Evolutionary conservation across 2,797 vertebrate genomes (phyloP).

Genomic region (Cygnus olor): DNA sequence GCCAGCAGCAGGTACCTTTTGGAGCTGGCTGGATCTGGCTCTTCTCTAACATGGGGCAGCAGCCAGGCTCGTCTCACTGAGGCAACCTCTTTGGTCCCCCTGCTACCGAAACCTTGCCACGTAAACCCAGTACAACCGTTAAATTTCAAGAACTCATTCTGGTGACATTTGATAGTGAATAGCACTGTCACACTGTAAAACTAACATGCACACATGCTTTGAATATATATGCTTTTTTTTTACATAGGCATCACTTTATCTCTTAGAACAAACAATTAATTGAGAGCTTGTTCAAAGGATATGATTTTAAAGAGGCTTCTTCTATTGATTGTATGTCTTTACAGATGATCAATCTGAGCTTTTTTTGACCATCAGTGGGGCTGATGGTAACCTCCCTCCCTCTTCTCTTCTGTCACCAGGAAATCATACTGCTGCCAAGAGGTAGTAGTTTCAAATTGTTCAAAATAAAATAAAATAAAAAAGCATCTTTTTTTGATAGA

Average conservation of each 20-base stretch:
- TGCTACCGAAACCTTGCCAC: too few relatives aligned
- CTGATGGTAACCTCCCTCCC: neutral
- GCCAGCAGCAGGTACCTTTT: too few relatives aligned
- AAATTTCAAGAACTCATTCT: neutral
- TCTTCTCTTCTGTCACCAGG: neutral
- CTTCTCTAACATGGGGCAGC: too few relatives aligned
- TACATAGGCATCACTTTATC: neutral
- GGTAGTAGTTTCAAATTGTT: conserved; percentile 1
- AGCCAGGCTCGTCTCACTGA: too few relatives aligned
- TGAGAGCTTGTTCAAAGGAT: conserved; percentile 32
- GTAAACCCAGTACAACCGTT: neutral
- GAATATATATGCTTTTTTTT: neutral
- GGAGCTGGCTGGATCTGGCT: too few relatives aligned
- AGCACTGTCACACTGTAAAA: neutral
- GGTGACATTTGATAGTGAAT: neutral
- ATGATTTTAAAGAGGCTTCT: conserved; percentile 29
- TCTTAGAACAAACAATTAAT: conserved; percentile 40
- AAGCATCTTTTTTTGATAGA: neutral
- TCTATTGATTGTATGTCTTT: conserved; percentile 35
- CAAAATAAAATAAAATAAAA: neutral
- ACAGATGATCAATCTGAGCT: conserved; percentile 28
- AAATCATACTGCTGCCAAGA: conserved; percentile 10
- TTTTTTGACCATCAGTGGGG: neutral
- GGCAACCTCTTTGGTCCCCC: too few relatives aligned
- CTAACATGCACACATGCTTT: accelerated